Conservation (phyloP, 2,888 invertebrate genomes). For the Ophraella communa region DNA sequence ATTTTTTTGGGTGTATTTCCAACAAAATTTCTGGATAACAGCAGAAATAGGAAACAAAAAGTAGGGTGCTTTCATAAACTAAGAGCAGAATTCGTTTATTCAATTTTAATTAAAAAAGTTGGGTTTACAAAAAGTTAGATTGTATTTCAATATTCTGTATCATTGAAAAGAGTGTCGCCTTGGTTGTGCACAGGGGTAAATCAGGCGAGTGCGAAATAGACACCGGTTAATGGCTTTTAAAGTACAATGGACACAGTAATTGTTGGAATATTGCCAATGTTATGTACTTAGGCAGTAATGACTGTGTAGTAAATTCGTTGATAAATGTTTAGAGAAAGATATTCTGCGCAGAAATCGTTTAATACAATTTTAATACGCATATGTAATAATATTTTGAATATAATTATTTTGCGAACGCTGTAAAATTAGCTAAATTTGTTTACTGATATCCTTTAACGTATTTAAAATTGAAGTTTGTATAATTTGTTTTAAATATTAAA, state of each 20-base stretch:
- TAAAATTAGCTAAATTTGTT: too few species aligned
- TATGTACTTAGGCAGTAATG: not conserved
- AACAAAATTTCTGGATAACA: too few species aligned
- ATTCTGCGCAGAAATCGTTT: not conserved
- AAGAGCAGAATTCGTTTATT: too few species aligned
- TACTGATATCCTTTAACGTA: too few species aligned
- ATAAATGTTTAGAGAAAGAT: not conserved
- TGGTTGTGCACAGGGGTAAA: not conserved
- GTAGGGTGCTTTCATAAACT: too few species aligned
- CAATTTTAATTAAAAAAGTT: too few species aligned
- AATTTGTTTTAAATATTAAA: too few species aligned
- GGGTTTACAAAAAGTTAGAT: not conserved
- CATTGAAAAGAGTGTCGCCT: not conserved
- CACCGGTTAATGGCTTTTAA: not conserved
- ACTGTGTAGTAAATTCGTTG: not conserved
- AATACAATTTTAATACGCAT: not conserved
- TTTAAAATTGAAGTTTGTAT: too few species aligned
- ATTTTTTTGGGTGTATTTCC: too few species aligned
- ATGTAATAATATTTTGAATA: too few species aligned
- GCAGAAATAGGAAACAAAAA: too few species aligned
- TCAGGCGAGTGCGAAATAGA: not conserved
- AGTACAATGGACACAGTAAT: not conserved
- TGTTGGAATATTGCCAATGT: conserved; percentile 3
- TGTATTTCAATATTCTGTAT: not conserved
- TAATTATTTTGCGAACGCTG: too few species aligned